phyloP scores from a whole-genome alignment of 1,140 invertebrate species.

The Pseudomyrmex gracilis region DNA sequence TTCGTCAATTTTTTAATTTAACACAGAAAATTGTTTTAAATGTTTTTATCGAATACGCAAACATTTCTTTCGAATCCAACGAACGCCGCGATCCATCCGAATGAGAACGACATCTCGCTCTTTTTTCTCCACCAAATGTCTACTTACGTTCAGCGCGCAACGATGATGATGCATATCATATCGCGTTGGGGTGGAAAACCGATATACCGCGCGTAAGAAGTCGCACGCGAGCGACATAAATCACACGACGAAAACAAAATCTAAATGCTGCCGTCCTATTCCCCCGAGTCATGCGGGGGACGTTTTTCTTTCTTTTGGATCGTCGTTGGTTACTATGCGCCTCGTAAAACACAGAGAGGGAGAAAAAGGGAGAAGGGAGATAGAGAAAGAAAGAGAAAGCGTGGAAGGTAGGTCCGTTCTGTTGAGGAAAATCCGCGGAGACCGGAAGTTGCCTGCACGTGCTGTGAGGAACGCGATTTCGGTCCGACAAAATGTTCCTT shows the following conservation, averaged over 20 bases:
- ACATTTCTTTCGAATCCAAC: neutral
- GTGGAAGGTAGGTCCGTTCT: neutral
- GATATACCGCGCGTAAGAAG: constrained; percentile 43
- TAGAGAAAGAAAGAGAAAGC: no score
- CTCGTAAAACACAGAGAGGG: neutral
- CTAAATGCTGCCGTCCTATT: constrained; percentile 52
- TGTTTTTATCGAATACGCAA: neutral
- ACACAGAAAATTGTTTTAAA: no score
- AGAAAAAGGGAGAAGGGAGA: no score
- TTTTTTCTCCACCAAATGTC: constrained; percentile 35
- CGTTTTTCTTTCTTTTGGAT: constrained; percentile 32
- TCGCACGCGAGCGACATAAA: constrained; percentile 51
- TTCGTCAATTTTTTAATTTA: neutral
- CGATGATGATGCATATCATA: constrained; percentile 22
- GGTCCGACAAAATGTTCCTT: constrained; percentile 78
- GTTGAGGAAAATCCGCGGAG: constrained; percentile 7
- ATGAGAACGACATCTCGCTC: constrained; percentile 38
- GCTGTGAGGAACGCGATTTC: constrained; percentile 77
- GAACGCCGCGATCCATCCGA: neutral
- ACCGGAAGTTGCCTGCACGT: constrained; percentile 48
- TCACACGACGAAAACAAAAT: constrained; percentile 55
- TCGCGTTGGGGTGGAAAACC: constrained; percentile 25
- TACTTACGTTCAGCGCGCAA: constrained; percentile 40
- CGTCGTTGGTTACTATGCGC: constrained; percentile 20
- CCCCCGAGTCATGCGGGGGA: constrained; percentile 21